These are phyloP conservation scores for Lates japonicus DNA, from an alignment of 2,797 vertebrate genomes.

Conservation along the genomic window DNA sequence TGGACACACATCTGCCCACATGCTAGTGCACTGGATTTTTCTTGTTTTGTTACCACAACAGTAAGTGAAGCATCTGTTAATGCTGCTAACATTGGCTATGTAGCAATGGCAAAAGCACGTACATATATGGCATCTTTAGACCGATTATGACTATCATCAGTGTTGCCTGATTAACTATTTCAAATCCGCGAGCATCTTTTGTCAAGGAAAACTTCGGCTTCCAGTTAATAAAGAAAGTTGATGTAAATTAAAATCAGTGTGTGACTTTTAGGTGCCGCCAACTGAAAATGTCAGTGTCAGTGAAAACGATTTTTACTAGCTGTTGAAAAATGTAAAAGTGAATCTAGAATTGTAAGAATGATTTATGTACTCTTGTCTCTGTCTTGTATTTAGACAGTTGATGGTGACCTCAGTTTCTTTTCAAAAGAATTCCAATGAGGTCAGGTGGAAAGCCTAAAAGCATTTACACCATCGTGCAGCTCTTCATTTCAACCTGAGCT, in stretches of 20 bases:
- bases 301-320: background rate
- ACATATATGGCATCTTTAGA: too few species aligned
- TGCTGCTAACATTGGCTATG: too few species aligned
- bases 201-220: too few species aligned
- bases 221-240: background rate
- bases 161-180: background rate
- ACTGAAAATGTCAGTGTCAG: background rate
- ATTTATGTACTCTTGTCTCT: too few species aligned
- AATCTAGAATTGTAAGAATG: background rate
- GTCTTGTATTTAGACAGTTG: background rate
- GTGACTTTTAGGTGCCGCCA: background rate
- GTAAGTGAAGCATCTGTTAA: too few species aligned
- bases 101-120: too few species aligned
- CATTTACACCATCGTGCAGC: background rate
- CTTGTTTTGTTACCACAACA: too few species aligned
- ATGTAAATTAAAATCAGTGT: background rate
- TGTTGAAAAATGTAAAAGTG: background rate
- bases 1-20: background rate
- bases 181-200: background rate
- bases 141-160: too few species aligned
- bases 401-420: background rate
- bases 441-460: background rate
- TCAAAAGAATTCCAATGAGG: background rate
- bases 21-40: background rate
- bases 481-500: constrained; percentile 6